These are phyloP conservation scores for Paracentrotus lividus DNA, from an alignment of 53 echinoderm and acorn worm species.

Conservation along the genomic window DNA sequence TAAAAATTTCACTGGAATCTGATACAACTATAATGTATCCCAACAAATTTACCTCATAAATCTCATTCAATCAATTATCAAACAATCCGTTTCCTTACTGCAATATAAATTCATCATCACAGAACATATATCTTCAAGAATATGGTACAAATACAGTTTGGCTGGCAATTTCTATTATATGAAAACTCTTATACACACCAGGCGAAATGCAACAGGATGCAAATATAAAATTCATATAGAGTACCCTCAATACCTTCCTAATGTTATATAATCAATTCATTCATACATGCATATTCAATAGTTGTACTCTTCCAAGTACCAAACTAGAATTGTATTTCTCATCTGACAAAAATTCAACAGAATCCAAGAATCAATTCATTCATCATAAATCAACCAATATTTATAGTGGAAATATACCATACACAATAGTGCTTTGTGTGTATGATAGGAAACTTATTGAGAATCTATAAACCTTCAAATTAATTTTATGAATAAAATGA, in stretches of 20 bases:
- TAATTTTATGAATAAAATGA: background rate
- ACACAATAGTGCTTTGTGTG: no score
- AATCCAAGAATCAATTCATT: background rate
- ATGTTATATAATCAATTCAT: background rate
- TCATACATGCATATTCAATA: background rate
- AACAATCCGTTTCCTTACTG: conserved; percentile 8
- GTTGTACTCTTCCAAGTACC: background rate
- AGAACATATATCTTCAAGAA: conserved; percentile 19
- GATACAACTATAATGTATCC: background rate
- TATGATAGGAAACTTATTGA: no score
- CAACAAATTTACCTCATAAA: background rate
- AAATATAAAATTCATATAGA: background rate
- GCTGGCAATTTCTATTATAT: background rate
- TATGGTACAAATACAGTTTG: background rate
- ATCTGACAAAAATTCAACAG: background rate
- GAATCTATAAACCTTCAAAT: background rate
- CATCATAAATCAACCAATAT: background rate
- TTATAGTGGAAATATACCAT: background rate
- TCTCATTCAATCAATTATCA: background rate
- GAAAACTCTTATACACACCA: conserved; percentile 5
- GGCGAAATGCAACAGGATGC: background rate
- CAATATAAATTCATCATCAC: background rate
- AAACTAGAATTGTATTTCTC: background rate
- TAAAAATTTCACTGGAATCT: background rate
- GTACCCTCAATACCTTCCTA: background rate